A percentile compares a stretch with the other conserved stretches of the same genome.
Evolutionary conservation across 37 sponge, comb jelly and placozoan species (phyloP).

Genomic region (Beroe forskalii): DNA sequence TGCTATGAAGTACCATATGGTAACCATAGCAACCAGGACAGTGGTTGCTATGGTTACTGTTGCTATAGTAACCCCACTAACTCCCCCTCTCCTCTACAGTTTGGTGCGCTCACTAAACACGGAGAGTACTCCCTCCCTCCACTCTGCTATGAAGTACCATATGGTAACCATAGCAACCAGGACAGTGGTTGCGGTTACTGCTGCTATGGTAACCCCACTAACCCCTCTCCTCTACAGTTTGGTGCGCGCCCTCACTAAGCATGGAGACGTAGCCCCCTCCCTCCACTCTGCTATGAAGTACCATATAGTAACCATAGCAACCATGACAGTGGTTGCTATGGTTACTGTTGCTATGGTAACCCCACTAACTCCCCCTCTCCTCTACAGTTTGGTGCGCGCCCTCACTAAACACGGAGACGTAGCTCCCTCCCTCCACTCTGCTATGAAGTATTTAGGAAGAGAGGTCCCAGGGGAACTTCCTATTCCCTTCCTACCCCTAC

Average conservation of each 20-base stretch:
- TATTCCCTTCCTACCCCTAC: not conserved
- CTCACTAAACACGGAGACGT: slow-evolving; percentile 37
- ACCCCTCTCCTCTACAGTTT: not conserved
- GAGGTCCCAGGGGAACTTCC: slow-evolving; percentile 25
- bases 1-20: not conserved
- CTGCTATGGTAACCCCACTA: not conserved
- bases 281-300: slow-evolving; percentile 18
- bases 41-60: not conserved
- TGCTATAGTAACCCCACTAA: not conserved
- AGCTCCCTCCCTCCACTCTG: slow-evolving; percentile 27
- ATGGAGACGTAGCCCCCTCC: slow-evolving; percentile 12
- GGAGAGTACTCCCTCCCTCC: slow-evolving; percentile 4
- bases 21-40: not conserved
- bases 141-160: not conserved
- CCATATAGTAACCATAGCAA: too few relatives aligned
- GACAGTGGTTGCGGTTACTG: not conserved
- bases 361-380: not conserved
- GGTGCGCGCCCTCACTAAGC: not conserved
- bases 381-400: not conserved
- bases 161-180: too few relatives aligned
- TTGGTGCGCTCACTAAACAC: slow-evolving; percentile 2
- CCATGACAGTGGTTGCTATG: not conserved
- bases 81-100: not conserved
- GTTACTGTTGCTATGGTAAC: not conserved
- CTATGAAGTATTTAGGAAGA: not conserved